Evolutionary conservation across 2,113 vertebrate genomes (phyloP).

Genomic region (Dunckerocampus dactyliophorus): DNA sequence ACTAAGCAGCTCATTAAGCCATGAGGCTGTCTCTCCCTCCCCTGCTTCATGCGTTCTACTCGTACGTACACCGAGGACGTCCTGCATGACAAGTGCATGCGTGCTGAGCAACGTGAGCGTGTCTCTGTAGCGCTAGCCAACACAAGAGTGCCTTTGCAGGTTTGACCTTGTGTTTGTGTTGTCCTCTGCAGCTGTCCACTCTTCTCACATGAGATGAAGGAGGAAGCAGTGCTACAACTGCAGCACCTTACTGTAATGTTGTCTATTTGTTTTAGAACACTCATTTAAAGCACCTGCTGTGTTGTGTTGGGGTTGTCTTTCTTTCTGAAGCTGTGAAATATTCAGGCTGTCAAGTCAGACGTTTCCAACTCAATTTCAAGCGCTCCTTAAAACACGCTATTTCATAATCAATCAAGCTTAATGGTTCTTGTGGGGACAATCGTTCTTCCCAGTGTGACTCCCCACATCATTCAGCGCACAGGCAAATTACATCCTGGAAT

Average conservation of each 20-base stretch:
- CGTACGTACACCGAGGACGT: no score
- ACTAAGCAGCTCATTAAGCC: no score
- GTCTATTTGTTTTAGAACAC: neutral
- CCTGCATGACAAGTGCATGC: neutral
- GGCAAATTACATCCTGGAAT: conserved; percentile 45
- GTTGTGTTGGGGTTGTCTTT: neutral
- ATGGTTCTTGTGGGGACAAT: conserved; percentile 7
- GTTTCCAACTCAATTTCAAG: neutral
- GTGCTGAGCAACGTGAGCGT: neutral
- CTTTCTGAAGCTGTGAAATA: neutral
- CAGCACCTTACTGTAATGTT: neutral
- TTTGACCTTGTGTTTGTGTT: conserved; percentile 3
- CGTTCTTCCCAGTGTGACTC: conserved; percentile 20
- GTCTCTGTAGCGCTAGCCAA: no score
- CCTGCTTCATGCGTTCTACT: no score
- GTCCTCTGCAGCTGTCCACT: conserved; percentile 1
- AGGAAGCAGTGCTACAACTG: neutral
- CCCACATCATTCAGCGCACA: conserved; percentile 25
- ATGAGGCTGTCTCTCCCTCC: no score
- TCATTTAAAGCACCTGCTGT: neutral
- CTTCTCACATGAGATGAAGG: conserved; percentile 1
- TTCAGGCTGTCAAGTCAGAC: neutral
- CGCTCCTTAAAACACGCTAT: conserved; percentile 10
- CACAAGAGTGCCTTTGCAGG: neutral
- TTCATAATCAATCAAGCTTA: conserved; percentile 11